A percentile compares a stretch with the other conserved stretches of the same genome.
Conservation (phyloP, 92 coral and sea anemone species). For the Palythoa caribaeorum region DNA sequence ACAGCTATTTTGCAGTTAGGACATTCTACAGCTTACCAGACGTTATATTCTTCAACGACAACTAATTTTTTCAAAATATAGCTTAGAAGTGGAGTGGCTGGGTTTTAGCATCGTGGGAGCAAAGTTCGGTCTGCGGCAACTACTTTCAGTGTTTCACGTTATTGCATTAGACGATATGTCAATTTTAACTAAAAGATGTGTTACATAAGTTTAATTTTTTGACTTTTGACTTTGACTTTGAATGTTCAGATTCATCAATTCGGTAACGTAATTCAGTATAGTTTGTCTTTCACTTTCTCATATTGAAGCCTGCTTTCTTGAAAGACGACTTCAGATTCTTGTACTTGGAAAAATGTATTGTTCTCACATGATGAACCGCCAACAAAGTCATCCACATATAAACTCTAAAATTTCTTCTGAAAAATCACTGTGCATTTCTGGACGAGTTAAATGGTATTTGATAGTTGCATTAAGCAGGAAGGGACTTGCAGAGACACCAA, state of each 20-base stretch:
- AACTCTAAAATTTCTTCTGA: conserved; percentile 31
- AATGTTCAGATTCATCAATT: conserved; percentile 41
- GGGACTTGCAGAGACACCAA: conserved; percentile 23
- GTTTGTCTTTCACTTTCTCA: conserved; percentile 62
- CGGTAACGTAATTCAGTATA: conserved; percentile 19
- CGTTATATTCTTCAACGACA: no score
- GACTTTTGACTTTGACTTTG: background rate
- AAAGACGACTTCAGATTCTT: conserved; percentile 39
- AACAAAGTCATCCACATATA: conserved; percentile 50
- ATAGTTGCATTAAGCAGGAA: conserved; percentile 50
- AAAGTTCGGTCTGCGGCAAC: no score
- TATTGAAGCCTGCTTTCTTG: conserved; percentile 50
- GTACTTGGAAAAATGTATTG: conserved; percentile 30
- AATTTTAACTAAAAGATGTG: no score
- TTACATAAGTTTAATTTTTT: no score
- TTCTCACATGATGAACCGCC: conserved; percentile 19
- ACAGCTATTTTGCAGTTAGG: no score
- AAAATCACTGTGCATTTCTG: conserved; percentile 19
- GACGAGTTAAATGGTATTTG: conserved; percentile 30
- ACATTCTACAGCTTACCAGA: no score
- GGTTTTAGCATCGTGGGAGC: no score
- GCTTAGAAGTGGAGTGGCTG: no score
- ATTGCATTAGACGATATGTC: no score
- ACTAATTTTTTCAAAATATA: no score
- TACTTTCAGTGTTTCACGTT: no score